Evolutionary conservation across 2,888 invertebrate genomes (phyloP).

Genomic region (Papilio demoleus): DNA sequence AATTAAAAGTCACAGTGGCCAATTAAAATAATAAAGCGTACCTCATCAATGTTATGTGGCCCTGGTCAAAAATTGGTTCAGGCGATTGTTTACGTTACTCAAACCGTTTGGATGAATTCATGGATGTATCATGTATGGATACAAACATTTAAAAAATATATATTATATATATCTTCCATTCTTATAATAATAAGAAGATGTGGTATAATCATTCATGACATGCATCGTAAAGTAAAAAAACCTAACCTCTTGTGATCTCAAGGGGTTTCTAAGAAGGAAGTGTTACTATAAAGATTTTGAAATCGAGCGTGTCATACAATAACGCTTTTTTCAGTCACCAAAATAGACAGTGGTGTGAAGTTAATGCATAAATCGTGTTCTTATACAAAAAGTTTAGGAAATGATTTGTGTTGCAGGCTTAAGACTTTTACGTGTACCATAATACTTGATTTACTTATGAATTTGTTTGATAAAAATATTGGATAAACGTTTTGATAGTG

Average conservation of each 20-base stretch:
- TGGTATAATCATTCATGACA: constrained; percentile 22
- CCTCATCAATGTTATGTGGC: neutral
- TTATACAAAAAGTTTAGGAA: constrained; percentile 8
- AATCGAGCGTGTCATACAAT: constrained; percentile 39
- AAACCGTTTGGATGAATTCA: too few species aligned
- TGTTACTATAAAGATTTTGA: constrained; percentile 45
- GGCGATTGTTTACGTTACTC: neutral
- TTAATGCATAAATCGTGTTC: constrained; percentile 38
- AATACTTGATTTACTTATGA: constrained; percentile 3
- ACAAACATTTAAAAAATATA: too few species aligned
- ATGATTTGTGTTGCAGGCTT: constrained; percentile 17
- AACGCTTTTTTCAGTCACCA: constrained; percentile 37
- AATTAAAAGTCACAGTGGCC: neutral
- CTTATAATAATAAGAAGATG: constrained; percentile 18
- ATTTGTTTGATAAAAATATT: neutral
- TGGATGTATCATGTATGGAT: too few species aligned
- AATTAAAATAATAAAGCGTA: neutral
- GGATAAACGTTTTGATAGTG: neutral
- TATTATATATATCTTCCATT: too few species aligned
- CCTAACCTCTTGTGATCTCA: constrained; percentile 49
- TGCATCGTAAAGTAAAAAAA: constrained; percentile 42
- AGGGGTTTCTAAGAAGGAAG: constrained; percentile 68
- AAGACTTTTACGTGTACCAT: neutral
- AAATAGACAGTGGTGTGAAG: constrained; percentile 37
- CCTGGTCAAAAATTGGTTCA: constrained; percentile 12